phyloP scores from a whole-genome alignment of 2,888 invertebrate species.

The Halictus ligatus region DNA sequence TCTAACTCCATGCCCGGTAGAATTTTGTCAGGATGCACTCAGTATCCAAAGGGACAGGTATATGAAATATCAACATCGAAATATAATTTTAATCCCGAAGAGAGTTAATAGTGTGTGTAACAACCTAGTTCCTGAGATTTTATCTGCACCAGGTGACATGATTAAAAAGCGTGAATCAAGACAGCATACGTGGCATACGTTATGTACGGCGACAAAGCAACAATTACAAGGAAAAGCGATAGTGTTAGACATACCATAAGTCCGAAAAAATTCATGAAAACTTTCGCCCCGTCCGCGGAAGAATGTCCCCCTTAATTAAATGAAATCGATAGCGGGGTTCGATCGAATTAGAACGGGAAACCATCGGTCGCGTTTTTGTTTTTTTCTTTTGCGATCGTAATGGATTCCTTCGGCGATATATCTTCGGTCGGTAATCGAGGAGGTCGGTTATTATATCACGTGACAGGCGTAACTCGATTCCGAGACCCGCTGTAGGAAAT shows the following conservation, averaged over 20 bases:
- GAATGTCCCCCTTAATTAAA: slow-evolving; percentile 33
- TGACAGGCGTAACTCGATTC: slow-evolving; percentile 39
- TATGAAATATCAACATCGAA: too few species aligned
- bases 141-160: too few species aligned
- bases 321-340: background rate
- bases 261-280: background rate
- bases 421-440: slow-evolving; percentile 29
- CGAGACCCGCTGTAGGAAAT: background rate
- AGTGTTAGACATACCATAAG: background rate
- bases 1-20: too few species aligned
- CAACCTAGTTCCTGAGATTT: too few species aligned
- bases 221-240: background rate
- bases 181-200: background rate
- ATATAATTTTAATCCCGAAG: too few species aligned
- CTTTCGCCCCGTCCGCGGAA: background rate
- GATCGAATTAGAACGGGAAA: background rate
- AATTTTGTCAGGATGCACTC: too few species aligned
- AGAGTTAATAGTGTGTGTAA: too few species aligned
- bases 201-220: background rate
- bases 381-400: background rate
- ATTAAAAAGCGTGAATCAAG: background rate
- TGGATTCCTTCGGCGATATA: slow-evolving; percentile 28
- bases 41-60: too few species aligned
- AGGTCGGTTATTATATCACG: slow-evolving; percentile 42
- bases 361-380: background rate